Percentiles rank a stretch among this genome's conserved stretches.
These are phyloP conservation scores for Notodonta dromedarius DNA, from an alignment of 2,888 invertebrate genomes.

Conservation along the genomic window DNA sequence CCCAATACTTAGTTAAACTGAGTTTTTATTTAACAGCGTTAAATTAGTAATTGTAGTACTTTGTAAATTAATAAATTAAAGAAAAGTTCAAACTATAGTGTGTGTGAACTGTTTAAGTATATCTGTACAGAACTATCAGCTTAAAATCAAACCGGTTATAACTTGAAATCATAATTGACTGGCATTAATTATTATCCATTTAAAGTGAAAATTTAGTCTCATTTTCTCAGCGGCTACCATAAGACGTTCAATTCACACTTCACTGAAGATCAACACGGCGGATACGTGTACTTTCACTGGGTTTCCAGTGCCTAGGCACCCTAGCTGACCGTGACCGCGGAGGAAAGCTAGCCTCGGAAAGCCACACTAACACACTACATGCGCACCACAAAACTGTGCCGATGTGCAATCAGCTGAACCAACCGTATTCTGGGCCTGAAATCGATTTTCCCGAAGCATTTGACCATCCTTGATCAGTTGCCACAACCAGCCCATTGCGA, in stretches of 20 bases:
- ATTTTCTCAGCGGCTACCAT: not conserved
- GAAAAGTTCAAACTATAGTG: no score
- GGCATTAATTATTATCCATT: not conserved
- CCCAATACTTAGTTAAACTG: not conserved
- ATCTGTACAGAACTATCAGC: no score
- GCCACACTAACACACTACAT: slow-evolving; percentile 30
- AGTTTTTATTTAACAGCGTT: not conserved
- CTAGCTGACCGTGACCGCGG: slow-evolving; percentile 46
- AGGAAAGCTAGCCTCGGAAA: slow-evolving; percentile 54
- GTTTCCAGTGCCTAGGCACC: slow-evolving; percentile 44
- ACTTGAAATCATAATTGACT: no score
- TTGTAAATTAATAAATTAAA: no score
- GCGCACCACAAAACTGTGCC: slow-evolving; percentile 12
- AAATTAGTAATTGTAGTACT: no score
- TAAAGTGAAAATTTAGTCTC: not conserved
- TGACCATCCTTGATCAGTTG: slow-evolving; percentile 36
- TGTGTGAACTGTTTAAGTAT: no score
- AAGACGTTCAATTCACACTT: slow-evolving; percentile 25
- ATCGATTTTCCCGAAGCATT: slow-evolving; percentile 31
- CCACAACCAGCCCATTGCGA: slow-evolving; percentile 36
- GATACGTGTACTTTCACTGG: slow-evolving; percentile 51
- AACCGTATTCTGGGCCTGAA: slow-evolving; percentile 18
- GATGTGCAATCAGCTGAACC: slow-evolving; percentile 15
- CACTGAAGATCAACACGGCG: slow-evolving; percentile 21
- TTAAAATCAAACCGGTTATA: no score